These are phyloP conservation scores for Ageneiosus marmoratus DNA, from an alignment of 2,113 vertebrate species.

Conservation along the genomic window DNA sequence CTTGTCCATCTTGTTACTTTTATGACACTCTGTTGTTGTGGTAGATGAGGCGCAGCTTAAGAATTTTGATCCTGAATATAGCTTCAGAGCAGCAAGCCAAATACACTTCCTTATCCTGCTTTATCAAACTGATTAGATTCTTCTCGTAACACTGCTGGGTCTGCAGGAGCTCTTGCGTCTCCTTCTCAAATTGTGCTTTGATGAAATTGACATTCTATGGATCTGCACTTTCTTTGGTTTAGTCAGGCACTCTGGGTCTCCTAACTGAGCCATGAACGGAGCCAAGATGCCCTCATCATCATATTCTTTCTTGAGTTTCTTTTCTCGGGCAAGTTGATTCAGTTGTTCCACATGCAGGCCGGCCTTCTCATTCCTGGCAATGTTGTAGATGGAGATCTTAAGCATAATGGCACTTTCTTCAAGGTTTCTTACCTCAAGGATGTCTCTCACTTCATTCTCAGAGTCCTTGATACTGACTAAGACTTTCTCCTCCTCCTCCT, in stretches of 20 bases:
- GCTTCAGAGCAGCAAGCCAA: slow-evolving; percentile 68
- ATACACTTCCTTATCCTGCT: slow-evolving; percentile 68
- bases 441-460: slow-evolving; percentile 78
- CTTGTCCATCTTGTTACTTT: slow-evolving; percentile 70
- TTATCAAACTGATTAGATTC: slow-evolving; percentile 65
- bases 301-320: slow-evolving; percentile 63
- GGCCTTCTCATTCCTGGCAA: slow-evolving; percentile 65
- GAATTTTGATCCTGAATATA: slow-evolving; percentile 69
- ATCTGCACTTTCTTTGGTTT: slow-evolving; percentile 64
- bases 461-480: slow-evolving; percentile 66
- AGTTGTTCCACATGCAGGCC: slow-evolving; percentile 59
- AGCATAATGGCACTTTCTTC: slow-evolving; percentile 71
- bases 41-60: slow-evolving; percentile 69
- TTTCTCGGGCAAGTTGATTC: slow-evolving; percentile 66
- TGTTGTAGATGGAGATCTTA: slow-evolving; percentile 72
- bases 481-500: slow-evolving; percentile 67
- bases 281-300: slow-evolving; percentile 77
- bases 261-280: slow-evolving; percentile 69
- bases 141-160: slow-evolving; percentile 76
- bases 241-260: slow-evolving; percentile 60
- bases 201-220: slow-evolving; percentile 74
- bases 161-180: slow-evolving; percentile 73
- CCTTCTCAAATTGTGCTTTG: slow-evolving; percentile 78
- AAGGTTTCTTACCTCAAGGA: slow-evolving; percentile 71
- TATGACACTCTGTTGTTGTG: slow-evolving; percentile 69